These are phyloP conservation scores for Drosophila ambigua DNA, from an alignment of 1,140 invertebrate genomes.

Conservation along the genomic window DNA sequence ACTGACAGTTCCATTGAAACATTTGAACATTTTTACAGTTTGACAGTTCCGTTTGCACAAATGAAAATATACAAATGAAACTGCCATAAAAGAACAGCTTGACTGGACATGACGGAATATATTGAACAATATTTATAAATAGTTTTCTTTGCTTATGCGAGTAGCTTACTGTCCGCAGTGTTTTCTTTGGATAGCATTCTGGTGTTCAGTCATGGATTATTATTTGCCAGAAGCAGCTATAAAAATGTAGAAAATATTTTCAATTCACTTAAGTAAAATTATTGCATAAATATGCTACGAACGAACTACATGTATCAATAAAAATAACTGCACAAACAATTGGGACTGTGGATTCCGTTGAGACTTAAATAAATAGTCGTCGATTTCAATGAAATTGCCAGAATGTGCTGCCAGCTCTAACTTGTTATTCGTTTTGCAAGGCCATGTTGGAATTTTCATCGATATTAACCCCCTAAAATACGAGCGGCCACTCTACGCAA, in stretches of 20 bases:
- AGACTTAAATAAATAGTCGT: too few species aligned
- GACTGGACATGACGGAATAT: constrained; percentile 7
- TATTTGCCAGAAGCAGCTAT: too few species aligned
- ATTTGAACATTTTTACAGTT: constrained; percentile 27
- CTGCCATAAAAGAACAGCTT: constrained; percentile 32
- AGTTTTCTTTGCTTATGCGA: background rate
- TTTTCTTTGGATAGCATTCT: background rate
- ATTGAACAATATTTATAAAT: background rate
- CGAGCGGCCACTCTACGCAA: constrained; percentile 31
- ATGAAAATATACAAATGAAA: constrained; percentile 17
- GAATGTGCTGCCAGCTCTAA: background rate
- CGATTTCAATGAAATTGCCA: constrained; percentile 1
- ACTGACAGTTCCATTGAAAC: background rate
- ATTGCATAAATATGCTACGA: too few species aligned
- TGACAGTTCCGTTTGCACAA: constrained; percentile 55
- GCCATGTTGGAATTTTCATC: background rate
- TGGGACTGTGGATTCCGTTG: too few species aligned
- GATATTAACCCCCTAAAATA: constrained; percentile 28
- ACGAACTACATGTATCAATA: too few species aligned
- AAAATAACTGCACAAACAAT: too few species aligned
- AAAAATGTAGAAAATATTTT: too few species aligned
- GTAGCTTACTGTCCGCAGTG: too few species aligned
- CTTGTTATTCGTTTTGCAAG: background rate
- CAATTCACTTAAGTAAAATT: too few species aligned
- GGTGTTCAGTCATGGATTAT: background rate